Conservation (phyloP, 2,888 invertebrate genomes). For the Sarcophaga subvicina region DNA sequence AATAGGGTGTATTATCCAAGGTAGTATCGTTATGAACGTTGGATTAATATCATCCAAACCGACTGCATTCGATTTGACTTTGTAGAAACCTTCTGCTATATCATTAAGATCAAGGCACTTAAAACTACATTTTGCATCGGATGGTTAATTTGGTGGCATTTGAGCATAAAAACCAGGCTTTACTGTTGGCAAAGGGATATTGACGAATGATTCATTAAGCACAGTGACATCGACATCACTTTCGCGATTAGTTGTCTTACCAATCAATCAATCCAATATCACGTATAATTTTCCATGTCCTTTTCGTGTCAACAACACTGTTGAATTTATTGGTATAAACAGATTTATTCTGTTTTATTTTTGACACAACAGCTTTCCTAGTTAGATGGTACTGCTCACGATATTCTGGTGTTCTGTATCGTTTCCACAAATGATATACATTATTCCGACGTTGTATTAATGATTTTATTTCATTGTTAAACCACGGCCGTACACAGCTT, state of each 20-base stretch:
- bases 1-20: too few relatives aligned
- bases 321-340: too few relatives aligned
- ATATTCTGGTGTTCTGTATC: constrained; percentile 15
- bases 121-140: background rate
- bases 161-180: too few relatives aligned
- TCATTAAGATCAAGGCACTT: background rate
- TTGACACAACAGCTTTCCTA: background rate
- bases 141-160: background rate
- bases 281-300: too few relatives aligned
- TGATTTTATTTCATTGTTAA: background rate
- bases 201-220: too few relatives aligned
- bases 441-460: background rate
- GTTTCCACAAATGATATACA: background rate
- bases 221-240: too few relatives aligned
- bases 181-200: too few relatives aligned
- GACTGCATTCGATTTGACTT: background rate
- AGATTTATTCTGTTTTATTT: background rate
- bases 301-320: too few relatives aligned
- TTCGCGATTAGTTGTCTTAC: too few relatives aligned
- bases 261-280: too few relatives aligned
- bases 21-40: background rate
- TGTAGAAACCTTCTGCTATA: background rate
- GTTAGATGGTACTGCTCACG: background rate
- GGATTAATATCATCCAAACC: too few relatives aligned
- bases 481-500: background rate